A percentile compares a stretch with the other conserved stretches of the same genome.
phyloP scores from a whole-genome alignment of 1,140 invertebrate species.

The Orchestia grillus region DNA sequence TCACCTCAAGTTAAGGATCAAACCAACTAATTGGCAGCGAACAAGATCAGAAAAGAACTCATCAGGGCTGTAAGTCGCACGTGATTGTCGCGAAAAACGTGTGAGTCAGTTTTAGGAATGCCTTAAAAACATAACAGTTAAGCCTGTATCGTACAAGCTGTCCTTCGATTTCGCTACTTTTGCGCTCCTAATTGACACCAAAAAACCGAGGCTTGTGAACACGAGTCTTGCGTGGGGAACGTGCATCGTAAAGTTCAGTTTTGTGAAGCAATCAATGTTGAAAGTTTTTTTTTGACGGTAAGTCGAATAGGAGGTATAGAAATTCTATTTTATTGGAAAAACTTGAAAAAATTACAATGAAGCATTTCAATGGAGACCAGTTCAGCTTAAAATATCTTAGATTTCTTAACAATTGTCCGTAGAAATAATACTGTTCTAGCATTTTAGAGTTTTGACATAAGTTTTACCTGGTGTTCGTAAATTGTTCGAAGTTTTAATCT shows the following conservation, averaged over 20 bases:
- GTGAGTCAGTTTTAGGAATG: not conserved
- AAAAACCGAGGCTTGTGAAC: not conserved
- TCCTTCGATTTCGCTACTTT: not conserved
- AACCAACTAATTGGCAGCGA: slow-evolving; percentile 52
- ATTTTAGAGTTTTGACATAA: too few species aligned
- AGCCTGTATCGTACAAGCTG: not conserved
- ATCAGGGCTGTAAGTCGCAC: slow-evolving; percentile 43
- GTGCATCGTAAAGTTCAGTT: not conserved
- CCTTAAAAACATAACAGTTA: slow-evolving; percentile 15
- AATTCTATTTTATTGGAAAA: too few species aligned
- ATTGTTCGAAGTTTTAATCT: too few species aligned
- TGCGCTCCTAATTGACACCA: not conserved
- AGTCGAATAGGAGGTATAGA: not conserved
- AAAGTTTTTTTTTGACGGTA: not conserved
- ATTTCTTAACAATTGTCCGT: too few species aligned
- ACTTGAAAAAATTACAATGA: too few species aligned
- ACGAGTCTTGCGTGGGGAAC: not conserved
- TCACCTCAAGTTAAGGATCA: slow-evolving; percentile 51
- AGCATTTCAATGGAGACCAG: too few species aligned
- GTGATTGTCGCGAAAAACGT: slow-evolving; percentile 23
- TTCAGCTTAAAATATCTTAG: too few species aligned
- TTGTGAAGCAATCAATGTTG: not conserved
- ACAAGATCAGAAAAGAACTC: slow-evolving; percentile 54
- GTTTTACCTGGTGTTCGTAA: too few species aligned
- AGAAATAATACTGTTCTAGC: too few species aligned